Evolutionary conservation across 2,113 vertebrate genomes (phyloP).

Genomic region (Brienomyrus longianalis): DNA sequence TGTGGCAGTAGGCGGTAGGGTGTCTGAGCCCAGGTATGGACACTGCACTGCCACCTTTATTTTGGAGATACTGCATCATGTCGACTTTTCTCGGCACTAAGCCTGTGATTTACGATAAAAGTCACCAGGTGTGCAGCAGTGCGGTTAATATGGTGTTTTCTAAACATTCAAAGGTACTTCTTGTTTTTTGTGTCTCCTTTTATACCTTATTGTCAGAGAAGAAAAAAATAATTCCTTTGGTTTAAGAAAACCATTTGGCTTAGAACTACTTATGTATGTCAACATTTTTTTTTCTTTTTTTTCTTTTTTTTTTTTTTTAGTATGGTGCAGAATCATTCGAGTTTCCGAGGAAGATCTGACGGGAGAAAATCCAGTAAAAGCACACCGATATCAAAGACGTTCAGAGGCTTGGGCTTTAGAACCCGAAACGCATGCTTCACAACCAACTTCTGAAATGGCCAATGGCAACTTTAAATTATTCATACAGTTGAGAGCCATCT

Average conservation of each 20-base stretch:
- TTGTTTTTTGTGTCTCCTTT: neutral
- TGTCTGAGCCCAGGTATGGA: conserved; percentile 17
- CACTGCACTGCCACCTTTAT: neutral
- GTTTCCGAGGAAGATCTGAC: neutral
- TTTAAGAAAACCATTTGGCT: neutral
- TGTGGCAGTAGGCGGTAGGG: conserved; percentile 43
- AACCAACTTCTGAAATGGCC: conserved; percentile 18
- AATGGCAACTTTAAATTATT: conserved; percentile 25
- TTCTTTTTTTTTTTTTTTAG: neutral
- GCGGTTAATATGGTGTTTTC: conserved; percentile 4
- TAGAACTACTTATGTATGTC: neutral
- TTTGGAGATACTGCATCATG: conserved; percentile 27
- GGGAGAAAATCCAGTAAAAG: neutral
- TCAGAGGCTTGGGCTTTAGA: neutral
- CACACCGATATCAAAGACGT: neutral
- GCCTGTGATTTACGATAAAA: conserved; percentile 42
- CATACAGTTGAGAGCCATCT: conserved; percentile 16
- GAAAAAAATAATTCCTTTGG: neutral
- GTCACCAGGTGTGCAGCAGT: conserved; percentile 40
- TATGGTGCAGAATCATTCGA: neutral
- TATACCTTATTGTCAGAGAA: neutral
- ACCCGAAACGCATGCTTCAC: neutral
- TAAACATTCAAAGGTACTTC: neutral
- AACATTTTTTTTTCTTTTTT: neutral
- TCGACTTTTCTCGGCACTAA: conserved; percentile 2